Conservation (phyloP, 2,113 vertebrate genomes). For the Lepisosteus oculatus region DNA sequence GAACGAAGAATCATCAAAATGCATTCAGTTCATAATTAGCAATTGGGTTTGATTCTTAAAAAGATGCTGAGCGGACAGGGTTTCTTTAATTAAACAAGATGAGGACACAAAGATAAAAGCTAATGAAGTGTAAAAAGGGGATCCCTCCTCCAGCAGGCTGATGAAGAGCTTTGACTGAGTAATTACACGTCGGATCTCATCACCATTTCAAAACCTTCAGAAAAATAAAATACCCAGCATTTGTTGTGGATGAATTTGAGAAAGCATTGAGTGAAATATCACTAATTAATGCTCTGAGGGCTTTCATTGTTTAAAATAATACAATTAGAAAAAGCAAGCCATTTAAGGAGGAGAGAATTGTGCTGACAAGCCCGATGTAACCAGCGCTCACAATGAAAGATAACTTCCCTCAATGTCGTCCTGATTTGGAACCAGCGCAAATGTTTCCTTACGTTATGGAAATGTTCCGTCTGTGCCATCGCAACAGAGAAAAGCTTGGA, state of each 20-base stretch:
- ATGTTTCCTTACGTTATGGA: slow-evolving; percentile 71
- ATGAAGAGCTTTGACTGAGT: slow-evolving; percentile 60
- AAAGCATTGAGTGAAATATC: slow-evolving; percentile 72
- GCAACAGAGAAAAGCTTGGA: slow-evolving; percentile 63
- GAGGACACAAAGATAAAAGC: slow-evolving; percentile 62
- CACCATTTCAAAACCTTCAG: slow-evolving; percentile 38
- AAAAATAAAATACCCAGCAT: slow-evolving; percentile 47
- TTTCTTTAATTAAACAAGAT: slow-evolving; percentile 66
- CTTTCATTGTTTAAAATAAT: slow-evolving; percentile 81
- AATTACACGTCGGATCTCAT: slow-evolving; percentile 55
- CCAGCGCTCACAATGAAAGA: slow-evolving; percentile 61
- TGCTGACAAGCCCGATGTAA: slow-evolving; percentile 65
- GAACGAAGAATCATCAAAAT: not conserved
- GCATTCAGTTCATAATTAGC: slow-evolving; percentile 55
- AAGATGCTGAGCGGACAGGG: slow-evolving; percentile 63
- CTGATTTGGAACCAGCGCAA: slow-evolving; percentile 61
- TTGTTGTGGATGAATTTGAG: slow-evolving; percentile 50
- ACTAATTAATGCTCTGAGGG: slow-evolving; percentile 91
- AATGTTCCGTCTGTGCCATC: slow-evolving; percentile 68
- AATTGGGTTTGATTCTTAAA: slow-evolving; percentile 57
- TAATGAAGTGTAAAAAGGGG: slow-evolving; percentile 63
- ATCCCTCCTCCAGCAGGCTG: slow-evolving; percentile 52
- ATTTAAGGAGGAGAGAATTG: slow-evolving; percentile 75
- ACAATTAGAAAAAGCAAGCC: slow-evolving; percentile 74
- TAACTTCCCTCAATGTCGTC: slow-evolving; percentile 65